phyloP scores from a whole-genome alignment of 1,140 invertebrate species.

The Scaptodrosophila lebanonensis region DNA sequence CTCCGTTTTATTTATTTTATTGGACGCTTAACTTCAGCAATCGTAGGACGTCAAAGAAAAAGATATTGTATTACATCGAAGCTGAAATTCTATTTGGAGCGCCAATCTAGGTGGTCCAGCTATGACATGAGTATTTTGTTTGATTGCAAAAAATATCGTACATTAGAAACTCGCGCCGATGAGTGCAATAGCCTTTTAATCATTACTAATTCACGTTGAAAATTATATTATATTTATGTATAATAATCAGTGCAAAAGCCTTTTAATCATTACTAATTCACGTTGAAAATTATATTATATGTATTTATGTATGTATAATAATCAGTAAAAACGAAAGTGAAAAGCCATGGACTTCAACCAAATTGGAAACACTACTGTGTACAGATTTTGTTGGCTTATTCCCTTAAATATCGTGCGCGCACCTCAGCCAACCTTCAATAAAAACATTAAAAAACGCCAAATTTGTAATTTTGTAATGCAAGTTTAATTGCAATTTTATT shows the following conservation, averaged over 20 bases:
- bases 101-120: constrained; percentile 9
- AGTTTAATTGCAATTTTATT: constrained; percentile 73
- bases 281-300: too few species aligned
- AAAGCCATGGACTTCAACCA: too few species aligned
- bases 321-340: too few species aligned
- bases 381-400: too few species aligned
- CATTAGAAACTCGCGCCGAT: too few species aligned
- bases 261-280: too few species aligned
- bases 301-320: too few species aligned
- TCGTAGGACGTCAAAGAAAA: constrained; percentile 61
- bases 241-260: neutral
- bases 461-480: constrained; percentile 71
- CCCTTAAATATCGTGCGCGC: constrained; percentile 35
- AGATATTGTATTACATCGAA: constrained; percentile 37
- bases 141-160: neutral
- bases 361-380: too few species aligned
- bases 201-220: too few species aligned
- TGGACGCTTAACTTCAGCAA: constrained; percentile 51
- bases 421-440: constrained; percentile 24
- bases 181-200: too few species aligned
- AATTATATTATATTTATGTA: too few species aligned
- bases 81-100: constrained; percentile 27
- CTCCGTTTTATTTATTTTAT: constrained; percentile 72
- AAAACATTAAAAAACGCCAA: constrained; percentile 30
- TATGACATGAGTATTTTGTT: neutral